Evolutionary conservation across 2,113 vertebrate genomes (phyloP).

Genomic region (Saguinus midas): DNA sequence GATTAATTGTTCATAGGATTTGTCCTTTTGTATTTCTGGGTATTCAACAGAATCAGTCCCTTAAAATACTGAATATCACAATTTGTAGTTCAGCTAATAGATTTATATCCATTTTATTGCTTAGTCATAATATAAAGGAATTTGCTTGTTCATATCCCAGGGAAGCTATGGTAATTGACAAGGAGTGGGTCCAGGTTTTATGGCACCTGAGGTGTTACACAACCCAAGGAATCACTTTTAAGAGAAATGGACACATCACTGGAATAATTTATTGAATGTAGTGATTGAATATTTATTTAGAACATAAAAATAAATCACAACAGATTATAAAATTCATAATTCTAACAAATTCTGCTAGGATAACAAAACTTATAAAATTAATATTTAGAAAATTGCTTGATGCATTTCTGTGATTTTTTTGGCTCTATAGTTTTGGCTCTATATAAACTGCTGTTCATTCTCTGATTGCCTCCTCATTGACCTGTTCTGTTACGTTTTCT

Average conservation of each 20-base stretch:
- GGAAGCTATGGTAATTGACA: neutral
- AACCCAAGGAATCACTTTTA: neutral
- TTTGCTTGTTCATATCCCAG: neutral
- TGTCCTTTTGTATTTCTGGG: neutral
- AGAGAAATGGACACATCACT: neutral
- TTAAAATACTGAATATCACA: neutral
- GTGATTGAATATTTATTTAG: neutral
- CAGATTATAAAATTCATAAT: neutral
- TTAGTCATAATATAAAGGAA: neutral
- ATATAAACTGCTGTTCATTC: neutral
- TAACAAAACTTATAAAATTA: conserved; percentile 9
- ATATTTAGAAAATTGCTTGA: neutral
- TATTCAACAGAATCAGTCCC: neutral
- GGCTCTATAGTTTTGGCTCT: neutral
- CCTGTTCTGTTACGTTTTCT: neutral
- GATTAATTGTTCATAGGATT: neutral
- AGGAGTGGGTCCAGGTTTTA: neutral
- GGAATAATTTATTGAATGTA: neutral
- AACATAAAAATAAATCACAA: neutral
- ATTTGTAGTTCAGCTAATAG: neutral
- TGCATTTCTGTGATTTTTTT: neutral
- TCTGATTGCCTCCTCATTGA: neutral
- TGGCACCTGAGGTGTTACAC: neutral
- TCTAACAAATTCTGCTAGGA: neutral
- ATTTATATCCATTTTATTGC: neutral